A percentile compares a stretch with the other conserved stretches of the same genome.
phyloP scores from a whole-genome alignment of 1,140 invertebrate species.

The Bombus sylvicola region DNA sequence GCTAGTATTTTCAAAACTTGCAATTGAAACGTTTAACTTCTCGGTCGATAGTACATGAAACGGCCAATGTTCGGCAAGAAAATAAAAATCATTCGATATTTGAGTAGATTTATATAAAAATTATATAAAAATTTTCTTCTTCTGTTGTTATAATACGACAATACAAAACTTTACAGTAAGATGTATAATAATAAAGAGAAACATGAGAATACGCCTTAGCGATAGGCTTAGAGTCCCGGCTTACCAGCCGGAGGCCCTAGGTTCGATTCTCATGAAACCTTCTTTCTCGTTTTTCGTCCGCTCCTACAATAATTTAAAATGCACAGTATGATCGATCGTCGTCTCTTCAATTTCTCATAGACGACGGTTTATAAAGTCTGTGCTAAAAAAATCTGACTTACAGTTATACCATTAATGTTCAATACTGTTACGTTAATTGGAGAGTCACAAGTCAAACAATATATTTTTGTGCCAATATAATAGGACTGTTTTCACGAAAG shows the following conservation, averaged over 20 bases:
- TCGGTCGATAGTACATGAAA: too few species aligned
- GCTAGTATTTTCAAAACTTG: background rate
- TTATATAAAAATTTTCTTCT: background rate
- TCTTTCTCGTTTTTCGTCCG: background rate
- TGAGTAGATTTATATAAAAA: too few species aligned
- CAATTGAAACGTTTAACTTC: background rate
- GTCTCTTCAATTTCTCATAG: slow-evolving; percentile 50
- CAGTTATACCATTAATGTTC: slow-evolving; percentile 74
- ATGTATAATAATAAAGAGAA: background rate
- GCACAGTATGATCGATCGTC: slow-evolving; percentile 79
- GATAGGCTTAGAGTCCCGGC: background rate
- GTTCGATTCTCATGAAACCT: background rate
- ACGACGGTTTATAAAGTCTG: slow-evolving; percentile 74
- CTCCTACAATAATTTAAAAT: background rate
- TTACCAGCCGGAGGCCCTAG: background rate
- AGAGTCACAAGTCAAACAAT: slow-evolving; percentile 74
- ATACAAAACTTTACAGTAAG: background rate
- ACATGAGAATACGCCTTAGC: background rate
- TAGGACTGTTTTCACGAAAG: background rate
- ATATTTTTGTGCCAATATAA: background rate
- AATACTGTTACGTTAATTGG: slow-evolving; percentile 40
- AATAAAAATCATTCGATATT: background rate
- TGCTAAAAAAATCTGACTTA: slow-evolving; percentile 73
- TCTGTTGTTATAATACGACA: background rate
- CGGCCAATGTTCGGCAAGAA: background rate